phyloP scores from a whole-genome alignment of 2,888 invertebrate species.

The Volucella inanis region DNA sequence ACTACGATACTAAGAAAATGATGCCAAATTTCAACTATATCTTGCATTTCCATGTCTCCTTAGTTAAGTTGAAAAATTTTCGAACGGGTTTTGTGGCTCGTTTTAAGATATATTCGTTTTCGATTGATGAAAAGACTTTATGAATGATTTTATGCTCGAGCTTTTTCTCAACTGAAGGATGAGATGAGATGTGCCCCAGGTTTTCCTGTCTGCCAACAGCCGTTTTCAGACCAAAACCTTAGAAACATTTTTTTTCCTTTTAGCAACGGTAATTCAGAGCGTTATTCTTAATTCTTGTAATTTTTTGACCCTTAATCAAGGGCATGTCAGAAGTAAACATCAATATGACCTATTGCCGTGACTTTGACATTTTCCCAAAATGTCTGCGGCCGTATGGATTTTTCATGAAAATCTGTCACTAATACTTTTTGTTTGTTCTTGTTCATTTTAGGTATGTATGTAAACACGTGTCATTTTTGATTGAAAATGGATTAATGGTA shows the following conservation, averaged over 20 bases:
- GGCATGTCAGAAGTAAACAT: conserved; percentile 8
- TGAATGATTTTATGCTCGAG: too few relatives aligned
- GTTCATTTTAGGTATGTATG: conserved; percentile 27
- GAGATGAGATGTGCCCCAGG: too few relatives aligned
- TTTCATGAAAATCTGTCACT: conserved; percentile 11
- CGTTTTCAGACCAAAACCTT: too few relatives aligned
- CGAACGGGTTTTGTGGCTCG: too few relatives aligned
- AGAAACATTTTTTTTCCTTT: background rate
- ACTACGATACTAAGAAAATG: too few relatives aligned
- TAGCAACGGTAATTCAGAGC: conserved; percentile 4
- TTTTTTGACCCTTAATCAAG: conserved; percentile 5
- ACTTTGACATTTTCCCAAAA: conserved; percentile 18
- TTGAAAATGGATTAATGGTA: conserved; percentile 24
- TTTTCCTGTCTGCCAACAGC: too few relatives aligned
- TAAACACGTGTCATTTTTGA: conserved; percentile 33
- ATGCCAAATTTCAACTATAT: too few relatives aligned
- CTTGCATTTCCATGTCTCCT: too few relatives aligned
- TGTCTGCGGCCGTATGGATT: background rate
- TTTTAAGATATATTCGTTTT: too few relatives aligned
- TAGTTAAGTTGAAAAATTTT: too few relatives aligned
- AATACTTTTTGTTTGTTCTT: background rate
- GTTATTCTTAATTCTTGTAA: background rate
- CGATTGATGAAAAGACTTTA: too few relatives aligned
- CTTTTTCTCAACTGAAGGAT: too few relatives aligned
- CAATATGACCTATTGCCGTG: conserved; percentile 17